A percentile compares a stretch with the other conserved stretches of the same genome.
These are phyloP conservation scores for Ferdinandea cuprea DNA, from an alignment of 2,888 invertebrate species.

Conservation along the genomic window DNA sequence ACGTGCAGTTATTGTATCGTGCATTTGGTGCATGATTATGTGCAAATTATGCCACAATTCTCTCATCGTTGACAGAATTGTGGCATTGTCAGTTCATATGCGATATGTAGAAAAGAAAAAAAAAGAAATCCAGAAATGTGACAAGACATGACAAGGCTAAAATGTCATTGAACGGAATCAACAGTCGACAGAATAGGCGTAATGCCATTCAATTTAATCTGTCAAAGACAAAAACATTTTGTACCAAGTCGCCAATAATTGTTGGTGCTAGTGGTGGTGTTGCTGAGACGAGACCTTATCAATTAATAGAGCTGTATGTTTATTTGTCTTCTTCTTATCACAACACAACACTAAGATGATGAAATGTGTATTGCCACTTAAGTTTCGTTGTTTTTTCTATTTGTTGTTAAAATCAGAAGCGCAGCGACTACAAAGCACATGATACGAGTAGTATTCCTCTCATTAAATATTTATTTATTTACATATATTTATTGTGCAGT, in stretches of 20 bases:
- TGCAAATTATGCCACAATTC: neutral
- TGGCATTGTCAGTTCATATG: slow-evolving; percentile 25
- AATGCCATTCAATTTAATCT: slow-evolving; percentile 40
- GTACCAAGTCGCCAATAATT: too few species aligned
- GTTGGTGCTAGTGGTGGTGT: too few species aligned
- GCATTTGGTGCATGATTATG: neutral
- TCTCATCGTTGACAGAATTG: slow-evolving; percentile 36
- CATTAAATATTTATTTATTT: slow-evolving; percentile 31
- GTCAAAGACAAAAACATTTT: too few species aligned
- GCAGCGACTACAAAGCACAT: slow-evolving; percentile 5
- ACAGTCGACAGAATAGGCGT: slow-evolving; percentile 26
- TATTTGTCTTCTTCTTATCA: neutral
- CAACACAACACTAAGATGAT: too few species aligned
- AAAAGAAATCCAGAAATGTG: too few species aligned
- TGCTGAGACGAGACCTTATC: slow-evolving; percentile 44
- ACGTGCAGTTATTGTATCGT: neutral
- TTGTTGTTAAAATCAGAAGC: too few species aligned
- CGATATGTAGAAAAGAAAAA: too few species aligned
- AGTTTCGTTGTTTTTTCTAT: slow-evolving; percentile 14
- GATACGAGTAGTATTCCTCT: slow-evolving; percentile 18
- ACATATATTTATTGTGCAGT: neutral
- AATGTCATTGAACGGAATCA: slow-evolving; percentile 58
- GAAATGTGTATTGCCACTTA: neutral
- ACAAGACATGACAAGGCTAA: slow-evolving; percentile 36
- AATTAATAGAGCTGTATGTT: slow-evolving; percentile 14